Conservation (phyloP, 1,140 invertebrate genomes). For the Eufriesea mexicana region DNA sequence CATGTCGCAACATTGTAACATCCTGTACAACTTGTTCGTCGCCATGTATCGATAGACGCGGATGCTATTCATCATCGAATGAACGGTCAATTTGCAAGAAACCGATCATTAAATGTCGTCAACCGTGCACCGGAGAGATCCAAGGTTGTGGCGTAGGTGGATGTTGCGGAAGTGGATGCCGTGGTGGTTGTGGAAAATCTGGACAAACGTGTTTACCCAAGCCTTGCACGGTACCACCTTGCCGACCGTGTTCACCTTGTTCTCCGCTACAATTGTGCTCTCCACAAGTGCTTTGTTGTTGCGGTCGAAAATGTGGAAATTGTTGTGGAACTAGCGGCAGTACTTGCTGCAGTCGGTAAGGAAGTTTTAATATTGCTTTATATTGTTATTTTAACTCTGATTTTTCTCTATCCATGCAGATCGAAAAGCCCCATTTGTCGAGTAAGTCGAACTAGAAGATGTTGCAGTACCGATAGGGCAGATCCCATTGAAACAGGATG, state of each 20-base stretch:
- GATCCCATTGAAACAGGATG: slow-evolving; percentile 22
- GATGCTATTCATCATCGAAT: slow-evolving; percentile 56
- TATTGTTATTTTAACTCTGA: slow-evolving; percentile 20
- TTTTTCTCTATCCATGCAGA: slow-evolving; percentile 42
- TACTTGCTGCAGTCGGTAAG: slow-evolving; percentile 61
- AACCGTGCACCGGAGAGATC: slow-evolving; percentile 54
- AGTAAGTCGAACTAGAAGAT: slow-evolving; percentile 18
- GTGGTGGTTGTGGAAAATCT: slow-evolving; percentile 72
- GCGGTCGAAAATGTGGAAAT: slow-evolving; percentile 25
- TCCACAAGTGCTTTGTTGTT: slow-evolving; percentile 58
- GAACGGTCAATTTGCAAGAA: slow-evolving; percentile 60
- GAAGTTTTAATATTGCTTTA: not conserved
- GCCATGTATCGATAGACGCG: slow-evolving; percentile 31
- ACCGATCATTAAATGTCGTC: slow-evolving; percentile 53
- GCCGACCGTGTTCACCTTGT: slow-evolving; percentile 64
- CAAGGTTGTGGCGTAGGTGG: slow-evolving; percentile 68
- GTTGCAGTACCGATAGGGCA: slow-evolving; percentile 31
- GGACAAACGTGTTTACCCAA: slow-evolving; percentile 67
- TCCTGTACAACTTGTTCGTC: slow-evolving; percentile 41
- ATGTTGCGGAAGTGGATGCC: slow-evolving; percentile 71
- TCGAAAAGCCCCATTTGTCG: slow-evolving; percentile 52
- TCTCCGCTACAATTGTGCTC: slow-evolving; percentile 54
- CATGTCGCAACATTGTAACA: slow-evolving; percentile 24
- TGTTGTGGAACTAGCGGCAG: slow-evolving; percentile 45
- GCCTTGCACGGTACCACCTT: slow-evolving; percentile 58